Evolutionary conservation across 2,113 vertebrate species (phyloP), one percentile per base, ranked within the genome.

Genomic region (Seriola quinqueradiata): DNA sequence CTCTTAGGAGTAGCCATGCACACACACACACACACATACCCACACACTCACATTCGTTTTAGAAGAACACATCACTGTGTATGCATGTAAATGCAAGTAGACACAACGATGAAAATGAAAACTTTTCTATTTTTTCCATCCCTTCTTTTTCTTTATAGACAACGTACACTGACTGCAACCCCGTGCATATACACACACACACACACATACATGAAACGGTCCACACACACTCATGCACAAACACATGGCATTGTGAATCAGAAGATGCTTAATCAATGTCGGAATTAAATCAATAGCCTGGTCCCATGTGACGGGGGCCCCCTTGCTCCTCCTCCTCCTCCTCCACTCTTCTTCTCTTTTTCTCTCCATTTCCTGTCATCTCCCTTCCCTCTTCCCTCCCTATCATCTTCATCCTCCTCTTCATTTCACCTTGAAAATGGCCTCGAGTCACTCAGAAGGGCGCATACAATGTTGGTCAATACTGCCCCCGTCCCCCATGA

Each of bases 181-280:
- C 17, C 12, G 52, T 25, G 74, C 46, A 81, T 54, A 77, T 77
- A 86, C 50, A 82, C 36, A 83, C 25, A 80, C 36, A 83, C 25
- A 80, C 59, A 79, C 36, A 19, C 61, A 71, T 21, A 71, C 50
- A 82, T 54, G 81, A 79, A 60, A 52, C 60, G 68, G 42, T 76
- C 66, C 42, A 8, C 55, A 79, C 59, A 70, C 80, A 75, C 75
- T 60, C 78, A 74, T 67, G 66, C 87, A 87, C 87, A 87, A 76
- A 81, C 75, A 82, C 81, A 79, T 87, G 82, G 86, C 90, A 91
- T 88, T 93, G 94, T 94, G 94, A 94, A 94, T 94, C 93, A 92
- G 86, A 82, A 89, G 90, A 92, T 88, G 87, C 93, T 95, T 95
- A 95, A 95, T 95, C 94, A 96, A 95, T 93, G 95, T 96, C 94